Evolutionary conservation across 2,113 vertebrate species (phyloP).

Genomic region (Laticauda laticaudata): DNA sequence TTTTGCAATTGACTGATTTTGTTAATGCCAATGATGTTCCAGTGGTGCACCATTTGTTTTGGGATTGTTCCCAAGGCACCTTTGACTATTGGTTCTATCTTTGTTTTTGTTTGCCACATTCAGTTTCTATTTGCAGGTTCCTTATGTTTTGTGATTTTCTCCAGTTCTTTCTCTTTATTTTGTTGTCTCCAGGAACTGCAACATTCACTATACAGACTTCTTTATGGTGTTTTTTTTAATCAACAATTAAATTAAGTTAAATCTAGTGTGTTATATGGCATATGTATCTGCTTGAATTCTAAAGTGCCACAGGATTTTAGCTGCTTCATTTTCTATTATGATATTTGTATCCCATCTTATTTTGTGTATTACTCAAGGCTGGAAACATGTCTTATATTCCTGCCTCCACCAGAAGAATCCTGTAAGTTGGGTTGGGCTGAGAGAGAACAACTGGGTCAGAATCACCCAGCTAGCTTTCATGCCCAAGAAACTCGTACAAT

Average conservation of each 20-base stretch:
- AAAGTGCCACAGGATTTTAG: background rate
- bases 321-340: background rate
- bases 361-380: background rate
- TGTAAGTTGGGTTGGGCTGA: background rate
- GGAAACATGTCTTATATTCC: background rate
- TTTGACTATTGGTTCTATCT: background rate
- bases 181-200: background rate
- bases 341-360: background rate
- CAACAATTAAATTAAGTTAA: background rate
- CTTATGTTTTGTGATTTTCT: background rate
- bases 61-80: background rate
- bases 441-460: background rate
- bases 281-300: background rate
- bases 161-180: background rate
- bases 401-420: background rate
- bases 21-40: background rate
- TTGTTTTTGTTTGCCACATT: background rate
- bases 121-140: background rate
- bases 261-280: background rate
- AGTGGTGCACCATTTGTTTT: background rate
- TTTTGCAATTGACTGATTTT: background rate
- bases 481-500: background rate
- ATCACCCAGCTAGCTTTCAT: background rate
- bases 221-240: background rate
- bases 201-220: background rate